These are phyloP conservation scores for Oscheius sp. DNA, from an alignment of 2,888 invertebrate genomes.

Conservation along the genomic window DNA sequence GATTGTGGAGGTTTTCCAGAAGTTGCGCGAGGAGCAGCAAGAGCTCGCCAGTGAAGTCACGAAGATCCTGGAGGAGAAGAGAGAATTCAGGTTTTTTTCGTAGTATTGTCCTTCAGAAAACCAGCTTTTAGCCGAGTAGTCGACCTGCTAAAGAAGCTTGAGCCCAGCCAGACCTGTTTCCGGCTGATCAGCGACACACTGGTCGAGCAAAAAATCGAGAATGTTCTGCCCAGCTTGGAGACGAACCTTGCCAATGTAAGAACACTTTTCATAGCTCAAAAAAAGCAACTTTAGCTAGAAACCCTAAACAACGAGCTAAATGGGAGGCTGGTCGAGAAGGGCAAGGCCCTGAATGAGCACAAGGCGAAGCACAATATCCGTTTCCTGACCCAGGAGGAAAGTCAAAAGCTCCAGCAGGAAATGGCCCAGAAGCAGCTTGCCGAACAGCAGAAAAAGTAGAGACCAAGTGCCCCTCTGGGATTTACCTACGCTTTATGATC, in stretches of 20 bases:
- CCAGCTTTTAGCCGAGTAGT: slow-evolving; percentile 50
- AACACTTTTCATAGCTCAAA: too few species aligned
- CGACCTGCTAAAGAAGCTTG: slow-evolving; percentile 56
- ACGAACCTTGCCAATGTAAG: slow-evolving; percentile 51
- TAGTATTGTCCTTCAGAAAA: not conserved
- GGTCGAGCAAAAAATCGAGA: slow-evolving; percentile 59
- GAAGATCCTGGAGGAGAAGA: slow-evolving; percentile 57
- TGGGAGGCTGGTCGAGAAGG: slow-evolving; percentile 61
- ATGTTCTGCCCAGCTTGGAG: slow-evolving; percentile 55
- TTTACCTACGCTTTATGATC: slow-evolving; percentile 6
- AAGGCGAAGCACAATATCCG: slow-evolving; percentile 66
- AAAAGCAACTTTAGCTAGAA: slow-evolving; percentile 44
- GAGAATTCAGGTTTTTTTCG: slow-evolving; percentile 47
- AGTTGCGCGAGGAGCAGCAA: slow-evolving; percentile 63
- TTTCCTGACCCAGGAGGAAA: slow-evolving; percentile 62
- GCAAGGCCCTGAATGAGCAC: slow-evolving; percentile 64
- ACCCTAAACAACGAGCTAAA: slow-evolving; percentile 51
- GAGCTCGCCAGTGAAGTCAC: slow-evolving; percentile 59
- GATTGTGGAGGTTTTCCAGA: slow-evolving; percentile 64
- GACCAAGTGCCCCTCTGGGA: not conserved
- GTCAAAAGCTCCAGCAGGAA: slow-evolving; percentile 51
- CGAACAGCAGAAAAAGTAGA: slow-evolving; percentile 6
- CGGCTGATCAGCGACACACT: slow-evolving; percentile 62
- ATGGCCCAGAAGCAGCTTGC: slow-evolving; percentile 39
- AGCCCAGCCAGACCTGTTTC: slow-evolving; percentile 60